Percentiles rank a stretch among this genome's conserved stretches.
phyloP scores from a whole-genome alignment of 2,888 invertebrate genomes.

The Drosophila pseudotakahashii region DNA sequence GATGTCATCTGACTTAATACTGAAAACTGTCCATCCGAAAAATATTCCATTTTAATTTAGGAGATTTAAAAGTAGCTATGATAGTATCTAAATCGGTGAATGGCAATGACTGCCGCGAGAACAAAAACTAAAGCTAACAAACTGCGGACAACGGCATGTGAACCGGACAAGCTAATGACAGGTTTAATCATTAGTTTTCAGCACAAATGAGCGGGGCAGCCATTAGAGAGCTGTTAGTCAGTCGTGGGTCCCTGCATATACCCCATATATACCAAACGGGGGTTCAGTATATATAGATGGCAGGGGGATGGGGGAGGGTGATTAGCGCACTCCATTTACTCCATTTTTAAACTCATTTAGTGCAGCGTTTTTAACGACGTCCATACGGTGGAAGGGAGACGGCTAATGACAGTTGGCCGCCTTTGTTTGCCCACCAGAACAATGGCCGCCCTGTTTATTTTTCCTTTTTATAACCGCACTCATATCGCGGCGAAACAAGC shows the following conservation, averaged over 20 bases:
- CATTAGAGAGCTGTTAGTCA: slow-evolving; percentile 66
- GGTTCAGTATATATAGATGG: slow-evolving; percentile 5
- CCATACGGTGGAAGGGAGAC: slow-evolving; percentile 10
- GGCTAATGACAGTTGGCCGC: slow-evolving; percentile 60
- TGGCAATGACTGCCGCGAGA: neutral
- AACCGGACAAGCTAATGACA: slow-evolving; percentile 62
- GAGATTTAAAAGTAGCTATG: too few relatives aligned
- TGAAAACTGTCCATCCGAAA: neutral
- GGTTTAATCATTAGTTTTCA: slow-evolving; percentile 66
- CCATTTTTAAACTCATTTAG: slow-evolving; percentile 73
- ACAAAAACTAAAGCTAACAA: slow-evolving; percentile 15
- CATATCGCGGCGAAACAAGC: slow-evolving; percentile 35
- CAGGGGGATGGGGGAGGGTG: slow-evolving; percentile 6
- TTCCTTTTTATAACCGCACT: slow-evolving; percentile 18
- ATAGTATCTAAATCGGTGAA: slow-evolving; percentile 8
- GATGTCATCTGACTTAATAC: neutral
- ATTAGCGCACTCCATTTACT: slow-evolving; percentile 66
- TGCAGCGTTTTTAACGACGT: slow-evolving; percentile 59
- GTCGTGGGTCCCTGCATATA: slow-evolving; percentile 29
- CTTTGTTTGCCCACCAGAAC: slow-evolving; percentile 29
- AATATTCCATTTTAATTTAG: neutral
- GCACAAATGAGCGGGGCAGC: slow-evolving; percentile 43
- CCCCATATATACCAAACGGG: slow-evolving; percentile 13
- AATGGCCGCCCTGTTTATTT: slow-evolving; percentile 47
- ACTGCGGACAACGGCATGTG: neutral